Evolutionary conservation across 2,797 vertebrate genomes (phyloP).

Genomic region (Trachurus trachurus): DNA sequence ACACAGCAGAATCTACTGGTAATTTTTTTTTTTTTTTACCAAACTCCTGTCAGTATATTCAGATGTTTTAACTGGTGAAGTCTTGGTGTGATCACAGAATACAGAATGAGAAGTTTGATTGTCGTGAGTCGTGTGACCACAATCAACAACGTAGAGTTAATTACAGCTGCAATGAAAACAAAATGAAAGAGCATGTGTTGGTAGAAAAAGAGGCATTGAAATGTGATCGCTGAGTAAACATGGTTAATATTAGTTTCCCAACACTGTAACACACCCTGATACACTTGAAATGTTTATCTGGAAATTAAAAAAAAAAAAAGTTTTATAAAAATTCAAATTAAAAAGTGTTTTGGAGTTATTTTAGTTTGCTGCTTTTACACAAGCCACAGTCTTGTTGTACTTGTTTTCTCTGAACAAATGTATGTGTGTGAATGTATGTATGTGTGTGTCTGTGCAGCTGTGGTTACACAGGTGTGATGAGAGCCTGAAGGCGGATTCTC

Average conservation of each 20-base stretch:
- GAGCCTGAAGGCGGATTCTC: conserved; percentile 72
- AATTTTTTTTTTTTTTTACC: too few relatives aligned
- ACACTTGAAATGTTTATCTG: conserved; percentile 32
- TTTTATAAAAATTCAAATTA: conserved; percentile 23
- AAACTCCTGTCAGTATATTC: background rate
- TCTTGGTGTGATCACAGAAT: conserved; percentile 7
- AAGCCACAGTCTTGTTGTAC: conserved; percentile 4
- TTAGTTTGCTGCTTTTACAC: conserved; percentile 27
- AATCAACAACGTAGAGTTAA: background rate
- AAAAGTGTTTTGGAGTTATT: conserved; percentile 39
- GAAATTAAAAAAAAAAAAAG: conserved; percentile 36
- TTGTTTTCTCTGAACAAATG: conserved; percentile 25
- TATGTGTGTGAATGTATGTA: conserved; percentile 5
- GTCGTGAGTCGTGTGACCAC: background rate
- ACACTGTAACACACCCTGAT: conserved; percentile 6
- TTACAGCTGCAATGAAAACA: background rate
- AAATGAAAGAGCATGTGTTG: background rate
- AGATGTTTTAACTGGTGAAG: conserved; percentile 16
- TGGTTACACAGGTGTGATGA: conserved; percentile 79
- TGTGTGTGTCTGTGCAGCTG: conserved; percentile 62
- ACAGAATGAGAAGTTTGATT: background rate
- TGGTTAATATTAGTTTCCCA: background rate
- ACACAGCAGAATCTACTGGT: background rate
- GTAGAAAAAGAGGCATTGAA: conserved; percentile 13
- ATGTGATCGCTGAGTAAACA: conserved; percentile 8